Conservation (phyloP, 2,113 vertebrate species). For the Lepus timidus region DNA sequence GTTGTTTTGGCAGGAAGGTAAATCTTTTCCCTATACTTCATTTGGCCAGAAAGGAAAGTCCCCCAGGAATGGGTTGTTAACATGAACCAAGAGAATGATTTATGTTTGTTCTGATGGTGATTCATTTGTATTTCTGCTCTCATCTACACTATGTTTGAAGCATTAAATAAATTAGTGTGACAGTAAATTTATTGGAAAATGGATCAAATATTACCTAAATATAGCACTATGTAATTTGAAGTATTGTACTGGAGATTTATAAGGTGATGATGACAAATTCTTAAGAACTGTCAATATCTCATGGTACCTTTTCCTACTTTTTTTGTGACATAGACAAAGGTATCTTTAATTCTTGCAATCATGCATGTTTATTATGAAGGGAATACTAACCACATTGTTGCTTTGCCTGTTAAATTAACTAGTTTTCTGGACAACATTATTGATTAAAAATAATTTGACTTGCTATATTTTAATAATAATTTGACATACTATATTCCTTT, state of each 20-base stretch:
- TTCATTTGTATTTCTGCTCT: slow-evolving; percentile 3
- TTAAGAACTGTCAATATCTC: background rate
- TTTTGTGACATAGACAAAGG: background rate
- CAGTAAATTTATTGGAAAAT: background rate
- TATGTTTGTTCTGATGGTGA: background rate
- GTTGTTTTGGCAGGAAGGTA: background rate
- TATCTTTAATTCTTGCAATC: background rate
- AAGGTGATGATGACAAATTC: background rate
- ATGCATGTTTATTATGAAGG: background rate
- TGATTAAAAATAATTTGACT: slow-evolving; percentile 49
- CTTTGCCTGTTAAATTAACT: background rate
- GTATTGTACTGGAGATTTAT: background rate
- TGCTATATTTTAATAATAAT: slow-evolving; percentile 17
- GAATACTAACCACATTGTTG: background rate
- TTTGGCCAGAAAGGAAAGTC: background rate
- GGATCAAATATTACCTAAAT: slow-evolving; percentile 42
- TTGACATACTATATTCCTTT: background rate
- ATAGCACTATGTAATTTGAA: background rate
- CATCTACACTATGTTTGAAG: background rate
- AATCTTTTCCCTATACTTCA: background rate
- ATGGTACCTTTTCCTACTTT: background rate
- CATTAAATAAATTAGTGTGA: background rate
- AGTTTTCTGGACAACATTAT: slow-evolving; percentile 35
- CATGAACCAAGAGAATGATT: background rate
- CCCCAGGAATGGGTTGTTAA: background rate